Evolutionary conservation across 2,797 vertebrate species (phyloP).

Genomic region (Phalanger gymnotis): DNA sequence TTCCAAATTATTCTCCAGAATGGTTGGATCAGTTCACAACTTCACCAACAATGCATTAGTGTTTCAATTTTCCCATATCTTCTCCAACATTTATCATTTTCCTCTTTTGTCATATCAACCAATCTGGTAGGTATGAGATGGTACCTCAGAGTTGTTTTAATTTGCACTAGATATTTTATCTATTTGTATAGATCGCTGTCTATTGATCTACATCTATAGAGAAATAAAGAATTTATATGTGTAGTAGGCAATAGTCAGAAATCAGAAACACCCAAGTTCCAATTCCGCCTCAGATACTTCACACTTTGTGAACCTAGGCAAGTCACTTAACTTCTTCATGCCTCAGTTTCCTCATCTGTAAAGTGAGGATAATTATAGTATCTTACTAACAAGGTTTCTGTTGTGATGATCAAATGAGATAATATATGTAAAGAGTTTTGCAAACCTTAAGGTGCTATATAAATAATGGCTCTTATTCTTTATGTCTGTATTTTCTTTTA

Average conservation of each 20-base stretch:
- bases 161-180: too few species aligned
- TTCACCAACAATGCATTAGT: too few species aligned
- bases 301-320: neutral
- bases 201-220: neutral
- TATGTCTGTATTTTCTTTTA: neutral
- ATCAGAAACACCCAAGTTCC: neutral
- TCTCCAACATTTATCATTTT: too few species aligned
- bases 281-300: neutral
- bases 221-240: neutral
- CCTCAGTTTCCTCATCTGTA: neutral
- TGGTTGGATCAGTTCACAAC: too few species aligned
- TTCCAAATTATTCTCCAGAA: too few species aligned
- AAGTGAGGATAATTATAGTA: neutral
- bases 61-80: too few species aligned
- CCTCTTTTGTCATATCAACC: too few species aligned
- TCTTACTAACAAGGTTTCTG: neutral
- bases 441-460: neutral
- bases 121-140: too few species aligned
- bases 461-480: neutral
- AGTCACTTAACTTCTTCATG: neutral
- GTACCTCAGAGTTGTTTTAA: too few species aligned
- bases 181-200: too few species aligned
- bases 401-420: neutral
- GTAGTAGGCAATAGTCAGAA: neutral
- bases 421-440: neutral